These are phyloP conservation scores for Branchinecta lindahli DNA, from an alignment of 1,140 invertebrate genomes.

Conservation along the genomic window DNA sequence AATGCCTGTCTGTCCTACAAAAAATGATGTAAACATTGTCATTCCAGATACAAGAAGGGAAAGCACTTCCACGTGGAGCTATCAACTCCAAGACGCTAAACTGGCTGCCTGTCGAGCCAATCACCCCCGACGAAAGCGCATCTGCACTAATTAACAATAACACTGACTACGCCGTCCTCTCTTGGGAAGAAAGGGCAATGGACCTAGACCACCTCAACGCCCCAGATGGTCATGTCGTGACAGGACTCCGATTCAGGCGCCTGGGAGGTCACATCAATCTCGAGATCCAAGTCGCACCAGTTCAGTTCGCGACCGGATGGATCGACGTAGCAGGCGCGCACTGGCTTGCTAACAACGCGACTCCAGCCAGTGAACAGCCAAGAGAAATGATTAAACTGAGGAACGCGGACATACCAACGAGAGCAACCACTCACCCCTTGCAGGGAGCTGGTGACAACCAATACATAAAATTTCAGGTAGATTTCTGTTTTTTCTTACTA, in stretches of 20 bases:
- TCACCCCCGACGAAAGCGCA: conserved; percentile 35
- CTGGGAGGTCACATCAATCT: conserved; percentile 66
- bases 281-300: conserved; percentile 56
- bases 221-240: conserved; percentile 43
- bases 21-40: neutral
- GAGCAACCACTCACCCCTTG: conserved; percentile 34
- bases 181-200: conserved; percentile 53
- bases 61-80: conserved; percentile 42
- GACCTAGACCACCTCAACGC: conserved; percentile 61
- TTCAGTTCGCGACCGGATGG: conserved; percentile 56
- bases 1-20: no score
- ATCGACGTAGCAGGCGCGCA: conserved; percentile 42
- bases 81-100: conserved; percentile 41
- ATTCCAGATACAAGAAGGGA: conserved; percentile 56
- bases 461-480: conserved; percentile 47
- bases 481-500: neutral
- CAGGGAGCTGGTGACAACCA: conserved; percentile 52
- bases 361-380: conserved; percentile 39
- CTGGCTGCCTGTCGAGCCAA: conserved; percentile 51
- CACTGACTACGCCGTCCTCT: conserved; percentile 46
- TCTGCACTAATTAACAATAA: neutral
- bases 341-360: conserved; percentile 67
- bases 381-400: conserved; percentile 40
- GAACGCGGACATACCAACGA: conserved; percentile 51
- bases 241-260: conserved; percentile 51